phyloP scores from a whole-genome alignment of 1,140 invertebrate genomes.

The Eubasilissa regina region DNA sequence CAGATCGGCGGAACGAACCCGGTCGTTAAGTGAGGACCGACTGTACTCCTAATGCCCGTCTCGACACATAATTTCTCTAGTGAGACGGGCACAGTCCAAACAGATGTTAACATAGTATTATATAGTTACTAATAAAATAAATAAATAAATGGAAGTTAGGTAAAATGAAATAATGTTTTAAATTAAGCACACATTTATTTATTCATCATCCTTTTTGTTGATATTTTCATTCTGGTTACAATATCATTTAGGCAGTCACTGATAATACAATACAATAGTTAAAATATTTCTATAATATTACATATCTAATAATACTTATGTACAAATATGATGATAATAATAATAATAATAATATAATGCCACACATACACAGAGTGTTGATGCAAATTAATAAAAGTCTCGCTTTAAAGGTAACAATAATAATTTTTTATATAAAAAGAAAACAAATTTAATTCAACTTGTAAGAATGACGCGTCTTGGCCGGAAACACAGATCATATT shows the following conservation, averaged over 20 bases:
- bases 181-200: constrained; percentile 61
- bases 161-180: constrained; percentile 13
- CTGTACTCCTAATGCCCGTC: too few species aligned
- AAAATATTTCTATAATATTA: constrained; percentile 60
- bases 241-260: constrained; percentile 60
- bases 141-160: too few species aligned
- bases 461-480: constrained; percentile 41
- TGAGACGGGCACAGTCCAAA: too few species aligned
- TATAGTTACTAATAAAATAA: too few species aligned
- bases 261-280: constrained; percentile 60
- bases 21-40: too few species aligned
- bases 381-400: constrained; percentile 59
- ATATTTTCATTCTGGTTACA: constrained; percentile 59
- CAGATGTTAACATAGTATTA: too few species aligned
- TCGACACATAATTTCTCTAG: too few species aligned
- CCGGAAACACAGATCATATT: constrained; percentile 52
- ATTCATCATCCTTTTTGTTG: constrained; percentile 58
- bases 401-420: constrained; percentile 59
- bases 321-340: constrained; percentile 56
- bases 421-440: constrained; percentile 49
- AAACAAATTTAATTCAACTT: constrained; percentile 54
- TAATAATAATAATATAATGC: constrained; percentile 58
- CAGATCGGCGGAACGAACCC: too few species aligned
- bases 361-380: constrained; percentile 58
- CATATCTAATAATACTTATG: constrained; percentile 60